These are phyloP conservation scores for Eutolmus rufibarbis DNA, from an alignment of 2,888 invertebrate species.

Conservation along the genomic window DNA sequence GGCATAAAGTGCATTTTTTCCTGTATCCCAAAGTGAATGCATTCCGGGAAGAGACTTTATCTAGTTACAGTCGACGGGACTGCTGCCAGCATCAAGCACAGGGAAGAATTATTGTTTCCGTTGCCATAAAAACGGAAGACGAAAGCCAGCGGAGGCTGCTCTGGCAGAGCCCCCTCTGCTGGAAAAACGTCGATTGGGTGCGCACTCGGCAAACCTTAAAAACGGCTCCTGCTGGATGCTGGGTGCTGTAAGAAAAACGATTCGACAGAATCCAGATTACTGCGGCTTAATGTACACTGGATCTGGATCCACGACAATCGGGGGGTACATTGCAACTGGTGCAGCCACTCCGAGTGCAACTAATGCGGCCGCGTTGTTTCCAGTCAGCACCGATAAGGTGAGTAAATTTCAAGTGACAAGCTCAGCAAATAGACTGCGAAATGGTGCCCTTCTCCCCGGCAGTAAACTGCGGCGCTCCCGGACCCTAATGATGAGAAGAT, in stretches of 20 bases:
- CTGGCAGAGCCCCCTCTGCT: not conserved
- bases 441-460: not conserved
- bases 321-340: not conserved
- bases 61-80: not conserved
- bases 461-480: not conserved
- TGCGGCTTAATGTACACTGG: not conserved
- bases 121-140: not conserved
- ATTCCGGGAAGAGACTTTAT: constrained; percentile 8
- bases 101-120: constrained; percentile 27
- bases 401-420: not conserved
- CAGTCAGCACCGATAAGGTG: not conserved
- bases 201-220: not conserved
- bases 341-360: not conserved
- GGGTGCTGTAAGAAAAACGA: not conserved
- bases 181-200: not conserved
- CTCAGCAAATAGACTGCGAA: not conserved
- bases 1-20: not conserved
- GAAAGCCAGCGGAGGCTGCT: not conserved
- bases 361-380: not conserved
- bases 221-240: not conserved
- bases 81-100: not conserved
- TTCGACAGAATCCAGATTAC: not conserved
- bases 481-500: not conserved
- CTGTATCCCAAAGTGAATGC: not conserved
- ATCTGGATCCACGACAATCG: not conserved